A percentile compares a stretch with the other conserved stretches of the same genome.
Evolutionary conservation across 2,888 invertebrate genomes (phyloP).

Genomic region (Mythimna loreyi): DNA sequence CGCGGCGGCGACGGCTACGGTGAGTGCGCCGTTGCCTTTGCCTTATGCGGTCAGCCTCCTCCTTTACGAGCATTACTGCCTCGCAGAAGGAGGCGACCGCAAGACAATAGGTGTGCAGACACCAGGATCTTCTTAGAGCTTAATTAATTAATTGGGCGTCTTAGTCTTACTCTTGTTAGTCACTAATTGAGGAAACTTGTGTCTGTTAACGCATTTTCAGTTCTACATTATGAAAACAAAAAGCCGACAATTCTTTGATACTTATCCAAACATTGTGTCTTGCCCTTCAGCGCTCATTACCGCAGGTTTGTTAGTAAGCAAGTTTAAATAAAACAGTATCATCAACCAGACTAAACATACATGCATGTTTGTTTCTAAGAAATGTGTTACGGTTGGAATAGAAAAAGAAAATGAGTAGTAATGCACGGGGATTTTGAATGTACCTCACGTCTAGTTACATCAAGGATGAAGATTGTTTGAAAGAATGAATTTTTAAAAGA

Average conservation of each 20-base stretch:
- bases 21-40: no score
- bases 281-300: slow-evolving; percentile 36
- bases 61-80: no score
- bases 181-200: no score
- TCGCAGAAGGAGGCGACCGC: no score
- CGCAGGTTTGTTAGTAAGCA: slow-evolving; percentile 12
- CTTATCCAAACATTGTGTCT: neutral
- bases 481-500: no score
- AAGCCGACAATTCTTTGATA: slow-evolving; percentile 19
- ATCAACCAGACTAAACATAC: slow-evolving; percentile 38
- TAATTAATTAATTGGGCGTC: no score
- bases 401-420: slow-evolving; percentile 8
- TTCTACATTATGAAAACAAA: neutral
- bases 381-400: slow-evolving; percentile 1
- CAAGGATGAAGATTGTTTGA: neutral
- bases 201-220: neutral
- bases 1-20: no score
- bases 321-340: slow-evolving; percentile 20
- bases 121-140: no score
- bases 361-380: neutral
- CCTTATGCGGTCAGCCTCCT: no score
- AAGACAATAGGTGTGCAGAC: no score
- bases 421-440: slow-evolving; percentile 12
- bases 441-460: neutral
- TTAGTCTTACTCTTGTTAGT: no score